Base-by-base conservation (phyloP, 2,888 invertebrate species). In the Thymelicus lineola region DNA sequence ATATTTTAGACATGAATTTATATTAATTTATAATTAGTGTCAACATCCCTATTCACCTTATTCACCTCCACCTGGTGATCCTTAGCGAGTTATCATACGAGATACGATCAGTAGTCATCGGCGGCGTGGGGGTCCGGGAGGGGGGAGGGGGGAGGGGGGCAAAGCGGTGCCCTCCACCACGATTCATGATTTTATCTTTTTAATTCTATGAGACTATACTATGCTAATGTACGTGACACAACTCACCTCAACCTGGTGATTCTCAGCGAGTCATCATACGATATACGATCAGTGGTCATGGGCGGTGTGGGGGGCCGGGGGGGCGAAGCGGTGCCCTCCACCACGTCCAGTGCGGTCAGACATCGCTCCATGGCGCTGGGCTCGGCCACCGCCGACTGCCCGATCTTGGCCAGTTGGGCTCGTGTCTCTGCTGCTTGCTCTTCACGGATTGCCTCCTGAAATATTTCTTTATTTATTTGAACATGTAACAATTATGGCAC, bases 291-390 rank as follows among this genome's bases (percentile, higher is more conserved):
- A 0, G 90, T 92, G 62, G 90, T 90, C 69, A 79, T 77, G 0
- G 91, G 91, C 14, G 93, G 91, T 0, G 90, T 85, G 6, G 89
- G 78, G 9, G 89, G 85, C 0, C 87, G 81, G 15, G 85, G 83
- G 5, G 93, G 92, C 0, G 78, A 68, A 1, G 88, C 84, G 65
- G 86, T 87, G 50, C 91, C 93, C 72, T 93, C 93, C 35, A 86
- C 88, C 73, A 93, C 93, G 76, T 91, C 82, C n/a, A 93, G 82
- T 1, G 89, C 89, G 0, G 84, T 71, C 50, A 93, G 84, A 71
- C 93, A 93, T 1, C 83, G 82, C 81, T 93, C 85, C 91, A 93
- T 91, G 0, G 84, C 86, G 72, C 79, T 86, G 4, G 91, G 91
- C 71, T 90, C 83, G 0, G 88, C 89, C 55, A 91, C 89, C 0